Conservation (phyloP, 1,140 invertebrate species). For the Dendroctonus ponderosae region DNA sequence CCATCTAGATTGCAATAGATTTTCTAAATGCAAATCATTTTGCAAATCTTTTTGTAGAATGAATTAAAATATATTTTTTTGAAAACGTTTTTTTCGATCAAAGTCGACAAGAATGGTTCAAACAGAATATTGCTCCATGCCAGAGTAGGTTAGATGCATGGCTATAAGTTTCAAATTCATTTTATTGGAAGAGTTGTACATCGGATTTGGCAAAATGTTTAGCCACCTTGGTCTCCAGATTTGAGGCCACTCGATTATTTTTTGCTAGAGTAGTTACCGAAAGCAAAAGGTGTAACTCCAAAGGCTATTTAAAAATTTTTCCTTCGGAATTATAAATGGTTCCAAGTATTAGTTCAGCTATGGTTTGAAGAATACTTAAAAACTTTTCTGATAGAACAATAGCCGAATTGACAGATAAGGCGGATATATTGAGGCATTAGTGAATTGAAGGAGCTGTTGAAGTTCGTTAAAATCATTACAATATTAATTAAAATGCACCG, state of each 20-base stretch:
- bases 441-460: not conserved
- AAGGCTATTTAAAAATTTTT: conserved; percentile 4
- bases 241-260: conserved; percentile 1
- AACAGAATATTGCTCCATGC: not conserved
- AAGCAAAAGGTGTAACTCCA: conserved; percentile 3
- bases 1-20: no score
- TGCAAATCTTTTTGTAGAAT: conserved; percentile 2
- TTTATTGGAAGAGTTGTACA: conserved; percentile 2
- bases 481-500: not conserved
- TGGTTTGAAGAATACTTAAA: not conserved
- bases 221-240: conserved; percentile 4
- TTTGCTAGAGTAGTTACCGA: not conserved
- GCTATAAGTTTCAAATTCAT: not conserved
- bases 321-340: not conserved
- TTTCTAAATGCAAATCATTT: no score
- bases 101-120: conserved; percentile 3
- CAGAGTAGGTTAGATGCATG: conserved; percentile 3
- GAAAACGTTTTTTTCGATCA: not conserved
- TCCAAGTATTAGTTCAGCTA: not conserved
- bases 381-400: conserved; percentile 3
- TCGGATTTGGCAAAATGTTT: not conserved
- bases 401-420: not conserved
- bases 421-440: conserved; percentile 3
- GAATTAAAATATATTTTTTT: conserved; percentile 6
- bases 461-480: not conserved